phyloP scores from a whole-genome alignment of 1,140 invertebrate genomes.

The Penaeus vannamei region DNA sequence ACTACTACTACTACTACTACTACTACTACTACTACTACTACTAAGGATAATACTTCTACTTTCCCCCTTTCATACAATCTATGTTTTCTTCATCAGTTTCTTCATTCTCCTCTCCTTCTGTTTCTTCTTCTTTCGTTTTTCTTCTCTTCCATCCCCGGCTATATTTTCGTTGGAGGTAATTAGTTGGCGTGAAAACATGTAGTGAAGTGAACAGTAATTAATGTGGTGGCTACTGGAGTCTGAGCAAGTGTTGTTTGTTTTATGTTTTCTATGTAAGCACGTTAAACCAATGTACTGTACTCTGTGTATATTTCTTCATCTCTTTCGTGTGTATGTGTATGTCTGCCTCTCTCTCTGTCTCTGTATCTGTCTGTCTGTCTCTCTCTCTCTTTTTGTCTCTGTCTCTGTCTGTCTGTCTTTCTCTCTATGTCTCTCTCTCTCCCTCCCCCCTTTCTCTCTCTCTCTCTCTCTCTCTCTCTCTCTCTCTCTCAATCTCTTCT shows the following conservation, averaged over 20 bases:
- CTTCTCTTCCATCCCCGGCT: neutral
- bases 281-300: no score
- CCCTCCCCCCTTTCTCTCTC: neutral
- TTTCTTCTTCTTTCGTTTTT: neutral
- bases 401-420: neutral
- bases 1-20: no score
- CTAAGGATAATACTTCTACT: neutral
- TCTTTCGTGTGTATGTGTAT: neutral
- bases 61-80: neutral
- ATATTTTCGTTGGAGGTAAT: neutral
- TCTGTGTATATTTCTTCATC: no score
- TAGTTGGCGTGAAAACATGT: no score
- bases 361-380: slow-evolving; percentile 14
- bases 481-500: no score
- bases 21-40: slow-evolving; percentile 15
- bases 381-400: neutral
- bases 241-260: no score
- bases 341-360: neutral
- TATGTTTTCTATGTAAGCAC: no score
- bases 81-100: neutral
- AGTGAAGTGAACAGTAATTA: no score
- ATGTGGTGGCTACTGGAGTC: no score
- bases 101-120: neutral
- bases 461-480: no score
- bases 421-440: slow-evolving; percentile 4